Base-by-base conservation (phyloP, 2,888 invertebrate genomes). In the Acleris sparsana region DNA sequence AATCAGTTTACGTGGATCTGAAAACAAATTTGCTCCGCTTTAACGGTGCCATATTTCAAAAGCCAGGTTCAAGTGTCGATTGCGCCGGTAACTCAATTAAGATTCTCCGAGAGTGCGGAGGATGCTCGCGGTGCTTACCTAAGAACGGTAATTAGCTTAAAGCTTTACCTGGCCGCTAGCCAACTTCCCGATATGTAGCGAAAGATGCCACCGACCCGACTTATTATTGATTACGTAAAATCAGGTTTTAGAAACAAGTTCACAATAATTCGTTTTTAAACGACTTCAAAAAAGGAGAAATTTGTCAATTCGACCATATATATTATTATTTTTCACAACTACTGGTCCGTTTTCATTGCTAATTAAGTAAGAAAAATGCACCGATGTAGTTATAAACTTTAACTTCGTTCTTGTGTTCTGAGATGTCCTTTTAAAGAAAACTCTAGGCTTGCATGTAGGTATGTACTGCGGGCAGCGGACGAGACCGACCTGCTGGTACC, bases 101-200 rank as follows among this genome's bases (percentile, higher is more conserved):
- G 64, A 66, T 66, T 70, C 59, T 66, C 69, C 73, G 72, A 77
- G 75, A 74, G 73, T 62, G 57, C 51, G 53, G 49, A 63, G 52
- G 43, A 60, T 60, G 56, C 67, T 66, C 59, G 68, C 65, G 70
- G 58, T 57, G 56, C 67, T 66, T 61, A 69, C 67, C 70, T 67
- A 63, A 64, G 67, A 66, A 46, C 63, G 62, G 74, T 82, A 82
- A 85, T 85, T 84, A 84, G 77, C 81, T 75, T 80, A 83, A 76
- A 80, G 81, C 82, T 78, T 79, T 78, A 70, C 71, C 39, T 84
- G 85, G 84, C 74, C 71, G 74, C 75, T 77, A 72, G 82, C 85
- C 85, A 84, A 80, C 79, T 68, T 49, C n/a, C 49, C 22, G 52
- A 55, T 67, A 55, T 55, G 53, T 62, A 53, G 49, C 25, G 11